phyloP scores from a whole-genome alignment of 2,888 invertebrate species.

The Chaetoderma sp. region DNA sequence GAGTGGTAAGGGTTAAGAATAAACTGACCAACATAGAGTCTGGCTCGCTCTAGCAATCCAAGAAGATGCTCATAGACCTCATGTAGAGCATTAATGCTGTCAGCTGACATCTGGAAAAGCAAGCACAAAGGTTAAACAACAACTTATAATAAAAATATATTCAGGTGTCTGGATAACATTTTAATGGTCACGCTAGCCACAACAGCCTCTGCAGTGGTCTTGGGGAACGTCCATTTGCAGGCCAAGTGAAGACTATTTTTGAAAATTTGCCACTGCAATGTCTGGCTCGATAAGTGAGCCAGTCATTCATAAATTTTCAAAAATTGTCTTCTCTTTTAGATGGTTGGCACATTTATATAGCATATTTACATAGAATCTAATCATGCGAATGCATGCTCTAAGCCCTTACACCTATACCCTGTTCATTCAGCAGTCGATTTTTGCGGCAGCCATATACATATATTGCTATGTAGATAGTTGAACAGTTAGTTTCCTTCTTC shows the following conservation, averaged over 20 bases:
- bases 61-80: slow-evolving; percentile 68
- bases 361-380: too few species aligned
- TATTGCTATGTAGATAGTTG: too few species aligned
- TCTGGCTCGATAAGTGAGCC: neutral
- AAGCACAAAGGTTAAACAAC: neutral
- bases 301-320: neutral
- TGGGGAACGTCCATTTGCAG: too few species aligned
- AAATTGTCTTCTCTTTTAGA: too few species aligned
- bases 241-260: too few species aligned
- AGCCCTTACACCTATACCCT: too few species aligned
- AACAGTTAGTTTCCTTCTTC: too few species aligned
- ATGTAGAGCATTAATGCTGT: slow-evolving; percentile 76
- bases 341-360: too few species aligned
- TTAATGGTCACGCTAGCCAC: neutral
- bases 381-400: too few species aligned
- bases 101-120: slow-evolving; percentile 71
- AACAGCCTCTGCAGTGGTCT: too few species aligned
- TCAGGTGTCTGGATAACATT: neutral
- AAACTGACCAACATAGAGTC: slow-evolving; percentile 76
- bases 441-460: too few species aligned
- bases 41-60: slow-evolving; percentile 81
- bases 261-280: neutral
- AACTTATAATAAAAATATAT: neutral
- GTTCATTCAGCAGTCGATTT: too few species aligned
- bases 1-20: neutral